Conservation (phyloP, 2,113 vertebrate genomes). For the Eudyptes chrysolophus region DNA sequence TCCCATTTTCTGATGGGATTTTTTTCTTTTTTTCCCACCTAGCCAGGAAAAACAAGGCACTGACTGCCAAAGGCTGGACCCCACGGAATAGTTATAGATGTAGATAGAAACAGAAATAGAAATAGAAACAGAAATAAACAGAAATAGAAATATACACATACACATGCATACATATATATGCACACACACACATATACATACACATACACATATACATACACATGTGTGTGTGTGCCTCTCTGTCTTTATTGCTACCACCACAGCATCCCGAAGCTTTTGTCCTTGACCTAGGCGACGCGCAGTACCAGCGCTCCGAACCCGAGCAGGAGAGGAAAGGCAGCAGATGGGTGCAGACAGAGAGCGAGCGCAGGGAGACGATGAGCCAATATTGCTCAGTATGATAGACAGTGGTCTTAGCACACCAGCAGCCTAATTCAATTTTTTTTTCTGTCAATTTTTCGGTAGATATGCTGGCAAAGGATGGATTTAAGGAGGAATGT, state of each 20-base stretch:
- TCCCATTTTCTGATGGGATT: background rate
- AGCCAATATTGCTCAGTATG: conserved; percentile 61
- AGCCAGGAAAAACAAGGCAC: background rate
- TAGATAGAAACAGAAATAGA: too few species aligned
- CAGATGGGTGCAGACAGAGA: conserved; percentile 60
- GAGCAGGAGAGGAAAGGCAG: conserved; percentile 17
- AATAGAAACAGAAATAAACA: background rate
- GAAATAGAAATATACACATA: too few species aligned
- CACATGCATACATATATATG: too few species aligned
- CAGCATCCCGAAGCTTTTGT: conserved; percentile 13
- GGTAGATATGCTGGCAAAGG: background rate
- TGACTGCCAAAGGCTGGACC: background rate
- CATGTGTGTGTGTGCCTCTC: fast-evolving
- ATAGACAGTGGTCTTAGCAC: conserved; percentile 67
- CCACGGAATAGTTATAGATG: too few species aligned
- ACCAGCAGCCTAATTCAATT: conserved; percentile 49
- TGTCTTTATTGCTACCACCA: background rate
- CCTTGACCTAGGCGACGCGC: background rate
- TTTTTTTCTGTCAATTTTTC: conserved; percentile 11
- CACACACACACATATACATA: fast-evolving
- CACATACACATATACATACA: fast-evolving
- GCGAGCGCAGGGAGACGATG: background rate
- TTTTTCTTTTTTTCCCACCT: background rate
- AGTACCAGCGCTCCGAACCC: background rate
- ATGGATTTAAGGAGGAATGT: conserved; percentile 55